Evolutionary conservation across 2,888 invertebrate species (phyloP), one percentile per base, ranked within the genome.

Genomic region (Cosmia pyralina): DNA sequence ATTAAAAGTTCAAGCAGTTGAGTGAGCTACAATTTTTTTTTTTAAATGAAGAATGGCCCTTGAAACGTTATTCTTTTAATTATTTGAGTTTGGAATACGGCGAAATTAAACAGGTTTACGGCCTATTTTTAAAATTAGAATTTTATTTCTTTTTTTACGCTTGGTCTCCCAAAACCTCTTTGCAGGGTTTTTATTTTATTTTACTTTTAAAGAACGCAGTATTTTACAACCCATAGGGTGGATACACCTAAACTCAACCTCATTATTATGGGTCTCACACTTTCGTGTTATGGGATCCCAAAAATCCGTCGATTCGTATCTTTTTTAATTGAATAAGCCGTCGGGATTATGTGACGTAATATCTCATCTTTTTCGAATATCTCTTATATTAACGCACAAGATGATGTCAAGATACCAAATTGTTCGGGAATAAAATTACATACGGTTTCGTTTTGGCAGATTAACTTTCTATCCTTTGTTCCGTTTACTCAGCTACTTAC

Each of bases 401-500:
- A 84, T 67, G 74, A 77, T 75, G 75, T 72, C 75, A 22, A 72
- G 69, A 79, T 78, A 82, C 72, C 72, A 83, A 85, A 86, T 69
- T 67, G 70, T 82, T 72, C 75, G 22, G 50, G 22, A 78, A 82
- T 60, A 73, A 81, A n/a, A 83, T 81, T 83, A 88, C 88, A 85
- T 89, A 88, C 89, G 83, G 71, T 72, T 82, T 73, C 77, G 79
- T 81, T 82, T 75, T 79, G 58, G 71, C 46, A 65, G 75, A 82
- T 77, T 77, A 75, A 79, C 72, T 71, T 77, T 78, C 60, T 59
- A 58, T 66, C 66, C 58, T 68, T 76, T 70, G 55, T 77, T 79
- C 75, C 46, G 71, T 76, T 79, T 65, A 46, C 59, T 81, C 87
- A 63, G 85, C 82, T 86, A 94, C 94, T 94, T 94, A 94, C 94